Evolutionary conservation across 2,113 vertebrate species (phyloP).

Genomic region (Bungarus multicinctus): DNA sequence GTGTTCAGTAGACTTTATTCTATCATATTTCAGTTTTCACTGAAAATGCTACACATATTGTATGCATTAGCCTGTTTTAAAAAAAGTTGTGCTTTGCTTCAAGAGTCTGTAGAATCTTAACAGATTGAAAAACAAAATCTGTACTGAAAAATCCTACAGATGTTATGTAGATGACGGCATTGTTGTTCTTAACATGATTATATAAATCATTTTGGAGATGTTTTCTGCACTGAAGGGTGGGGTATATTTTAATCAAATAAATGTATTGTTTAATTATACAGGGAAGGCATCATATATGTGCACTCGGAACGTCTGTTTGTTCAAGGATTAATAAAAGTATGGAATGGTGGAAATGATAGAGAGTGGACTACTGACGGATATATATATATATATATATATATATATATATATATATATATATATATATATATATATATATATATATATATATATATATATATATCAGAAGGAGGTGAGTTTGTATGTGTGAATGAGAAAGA

Average conservation of each 20-base stretch:
- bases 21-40: not conserved
- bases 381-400: not conserved
- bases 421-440: too few relatives aligned
- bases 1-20: not conserved
- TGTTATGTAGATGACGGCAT: not conserved
- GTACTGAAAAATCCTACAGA: not conserved
- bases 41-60: not conserved
- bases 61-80: not conserved
- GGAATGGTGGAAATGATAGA: not conserved
- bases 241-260: not conserved
- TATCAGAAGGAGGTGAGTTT: too few relatives aligned
- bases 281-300: not conserved
- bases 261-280: not conserved
- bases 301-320: not conserved
- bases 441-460: too few relatives aligned
- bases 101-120: constrained; percentile 16
- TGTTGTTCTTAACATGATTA: not conserved
- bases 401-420: too few relatives aligned
- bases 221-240: not conserved
- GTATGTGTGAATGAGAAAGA: not conserved
- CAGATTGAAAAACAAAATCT: not conserved
- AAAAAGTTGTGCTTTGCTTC: not conserved
- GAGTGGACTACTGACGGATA: not conserved
- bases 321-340: not conserved
- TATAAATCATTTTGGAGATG: not conserved